Evolutionary conservation across 1,140 invertebrate species (phyloP).

Genomic region (Limonius californicus): DNA sequence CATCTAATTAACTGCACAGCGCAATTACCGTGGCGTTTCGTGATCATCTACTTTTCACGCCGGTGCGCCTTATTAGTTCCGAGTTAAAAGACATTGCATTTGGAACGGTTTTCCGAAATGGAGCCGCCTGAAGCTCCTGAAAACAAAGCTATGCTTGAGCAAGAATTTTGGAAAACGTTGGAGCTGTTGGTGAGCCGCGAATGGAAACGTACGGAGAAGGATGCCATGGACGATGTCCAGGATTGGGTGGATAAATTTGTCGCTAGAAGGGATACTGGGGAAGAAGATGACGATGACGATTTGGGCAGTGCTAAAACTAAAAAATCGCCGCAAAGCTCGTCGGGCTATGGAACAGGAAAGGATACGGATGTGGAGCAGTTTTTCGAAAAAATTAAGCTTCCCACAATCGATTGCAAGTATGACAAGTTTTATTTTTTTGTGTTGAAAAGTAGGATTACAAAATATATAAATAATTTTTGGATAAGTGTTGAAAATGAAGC

Average conservation of each 20-base stretch:
- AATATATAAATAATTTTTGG: too few species aligned
- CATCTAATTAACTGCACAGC: background rate
- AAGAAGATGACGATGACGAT: background rate
- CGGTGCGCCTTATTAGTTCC: background rate
- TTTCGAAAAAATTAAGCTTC: constrained; percentile 14
- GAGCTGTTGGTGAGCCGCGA: constrained; percentile 17
- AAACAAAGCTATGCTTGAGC: background rate
- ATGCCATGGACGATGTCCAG: constrained; percentile 22
- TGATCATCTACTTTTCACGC: background rate
- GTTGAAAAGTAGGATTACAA: too few species aligned
- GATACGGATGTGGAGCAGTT: constrained; percentile 6
- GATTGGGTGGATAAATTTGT: constrained; percentile 23
- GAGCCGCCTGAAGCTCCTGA: background rate
- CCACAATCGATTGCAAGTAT: constrained; percentile 24
- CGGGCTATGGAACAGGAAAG: constrained; percentile 2
- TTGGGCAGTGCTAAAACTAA: background rate
- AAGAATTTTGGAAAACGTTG: constrained; percentile 22
- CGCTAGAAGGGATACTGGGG: constrained; percentile 7
- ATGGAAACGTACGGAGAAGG: constrained; percentile 16
- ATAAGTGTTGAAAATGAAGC: too few species aligned
- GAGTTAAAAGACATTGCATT: background rate
- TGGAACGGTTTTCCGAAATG: background rate
- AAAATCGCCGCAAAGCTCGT: background rate
- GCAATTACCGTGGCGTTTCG: background rate
- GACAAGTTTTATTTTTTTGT: too few species aligned